phyloP scores from a whole-genome alignment of 2,113 vertebrate genomes.

The Protobothrops flavoviridis region DNA sequence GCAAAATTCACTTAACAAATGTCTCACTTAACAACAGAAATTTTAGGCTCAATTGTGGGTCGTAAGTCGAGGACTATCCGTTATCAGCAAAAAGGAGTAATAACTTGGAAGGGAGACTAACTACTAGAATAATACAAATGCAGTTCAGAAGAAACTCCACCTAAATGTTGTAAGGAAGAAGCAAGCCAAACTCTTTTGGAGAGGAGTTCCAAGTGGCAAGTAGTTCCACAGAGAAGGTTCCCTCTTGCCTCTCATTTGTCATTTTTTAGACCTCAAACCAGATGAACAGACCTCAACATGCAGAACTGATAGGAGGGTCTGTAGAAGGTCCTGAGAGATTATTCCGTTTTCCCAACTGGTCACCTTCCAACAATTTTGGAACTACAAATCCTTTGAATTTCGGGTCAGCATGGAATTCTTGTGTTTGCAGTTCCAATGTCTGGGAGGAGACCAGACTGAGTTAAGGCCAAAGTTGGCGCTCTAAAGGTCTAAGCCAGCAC shows the following conservation, averaged over 20 bases:
- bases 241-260: not conserved
- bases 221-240: not conserved
- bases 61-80: too few species aligned
- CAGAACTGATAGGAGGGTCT: not conserved
- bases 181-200: not conserved
- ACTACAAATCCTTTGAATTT: not conserved
- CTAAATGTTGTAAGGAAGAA: not conserved
- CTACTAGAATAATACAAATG: not conserved
- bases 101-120: not conserved
- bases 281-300: not conserved
- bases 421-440: not conserved
- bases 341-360: not conserved
- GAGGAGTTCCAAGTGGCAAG: not conserved
- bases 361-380: not conserved
- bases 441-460: not conserved
- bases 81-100: not conserved
- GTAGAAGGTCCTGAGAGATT: not conserved
- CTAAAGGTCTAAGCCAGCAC: not conserved
- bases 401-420: not conserved
- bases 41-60: too few species aligned
- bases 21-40: too few species aligned
- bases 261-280: not conserved
- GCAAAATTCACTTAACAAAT: too few species aligned
- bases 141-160: not conserved
- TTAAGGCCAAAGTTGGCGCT: not conserved